Evolutionary conservation across 2,797 vertebrate genomes (phyloP).

Genomic region (Naso thynnoides): DNA sequence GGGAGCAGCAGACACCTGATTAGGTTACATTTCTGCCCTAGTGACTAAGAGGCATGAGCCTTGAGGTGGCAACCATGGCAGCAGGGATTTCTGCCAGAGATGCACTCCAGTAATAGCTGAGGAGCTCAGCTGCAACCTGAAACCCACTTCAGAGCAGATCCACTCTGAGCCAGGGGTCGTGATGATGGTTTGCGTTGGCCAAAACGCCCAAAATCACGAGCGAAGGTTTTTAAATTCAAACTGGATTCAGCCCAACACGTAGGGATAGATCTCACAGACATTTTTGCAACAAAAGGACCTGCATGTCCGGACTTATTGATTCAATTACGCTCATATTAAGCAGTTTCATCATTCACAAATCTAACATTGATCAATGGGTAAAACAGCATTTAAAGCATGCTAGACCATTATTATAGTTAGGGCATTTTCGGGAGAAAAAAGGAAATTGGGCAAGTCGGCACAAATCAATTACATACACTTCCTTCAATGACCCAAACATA

Average conservation of each 20-base stretch:
- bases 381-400: background rate
- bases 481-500: background rate
- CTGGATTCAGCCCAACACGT: constrained; percentile 32
- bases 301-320: background rate
- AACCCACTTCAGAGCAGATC: constrained; percentile 72
- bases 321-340: constrained; percentile 3
- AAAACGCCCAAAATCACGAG: constrained; percentile 52
- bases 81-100: constrained; percentile 73
- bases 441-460: background rate
- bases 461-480: background rate
- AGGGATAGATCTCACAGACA: constrained; percentile 3
- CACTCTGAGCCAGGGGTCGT: constrained; percentile 60
- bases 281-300: constrained; percentile 7
- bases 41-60: constrained; percentile 75
- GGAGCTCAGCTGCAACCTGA: constrained; percentile 74
- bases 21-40: constrained; percentile 81
- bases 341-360: background rate
- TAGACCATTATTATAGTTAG: background rate
- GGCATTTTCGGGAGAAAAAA: background rate
- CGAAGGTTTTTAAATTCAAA: constrained; percentile 22
- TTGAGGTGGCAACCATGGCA: constrained; percentile 75
- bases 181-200: constrained; percentile 38
- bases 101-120: constrained; percentile 78
- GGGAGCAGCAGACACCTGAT: constrained; percentile 73
- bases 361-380: background rate